Percentiles rank a stretch among this genome's conserved stretches.
Conservation (phyloP, 2,113 vertebrate genomes). For the Dicaeum eximium region DNA sequence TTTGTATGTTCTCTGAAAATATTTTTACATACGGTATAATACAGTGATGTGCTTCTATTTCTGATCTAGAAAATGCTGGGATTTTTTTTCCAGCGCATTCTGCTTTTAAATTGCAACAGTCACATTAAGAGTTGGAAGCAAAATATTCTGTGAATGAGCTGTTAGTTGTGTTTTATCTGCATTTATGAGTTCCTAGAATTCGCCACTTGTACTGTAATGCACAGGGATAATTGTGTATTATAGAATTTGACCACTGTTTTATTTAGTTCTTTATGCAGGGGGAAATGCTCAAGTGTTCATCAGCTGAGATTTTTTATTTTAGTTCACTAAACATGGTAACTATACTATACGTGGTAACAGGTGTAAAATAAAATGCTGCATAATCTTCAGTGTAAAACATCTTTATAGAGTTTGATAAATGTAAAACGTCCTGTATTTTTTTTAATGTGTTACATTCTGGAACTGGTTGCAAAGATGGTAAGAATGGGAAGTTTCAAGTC, state of each 20-base stretch:
- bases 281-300: not conserved
- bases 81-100: not conserved
- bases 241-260: not conserved
- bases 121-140: not conserved
- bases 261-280: not conserved
- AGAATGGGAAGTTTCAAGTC: not conserved
- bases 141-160: not conserved
- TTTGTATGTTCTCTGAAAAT: not conserved
- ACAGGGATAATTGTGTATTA: not conserved
- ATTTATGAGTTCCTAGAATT: not conserved
- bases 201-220: not conserved
- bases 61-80: not conserved
- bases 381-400: not conserved
- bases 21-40: not conserved
- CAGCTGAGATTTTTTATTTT: not conserved
- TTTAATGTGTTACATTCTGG: not conserved
- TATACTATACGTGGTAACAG: not conserved
- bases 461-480: not conserved
- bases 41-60: not conserved
- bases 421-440: not conserved
- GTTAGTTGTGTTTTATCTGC: not conserved
- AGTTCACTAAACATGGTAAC: not conserved
- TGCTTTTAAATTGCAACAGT: not conserved
- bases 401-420: not conserved
- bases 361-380: slow-evolving; percentile 43